phyloP scores from a whole-genome alignment of 2,113 vertebrate genomes.

The Chionomys nivalis region DNA sequence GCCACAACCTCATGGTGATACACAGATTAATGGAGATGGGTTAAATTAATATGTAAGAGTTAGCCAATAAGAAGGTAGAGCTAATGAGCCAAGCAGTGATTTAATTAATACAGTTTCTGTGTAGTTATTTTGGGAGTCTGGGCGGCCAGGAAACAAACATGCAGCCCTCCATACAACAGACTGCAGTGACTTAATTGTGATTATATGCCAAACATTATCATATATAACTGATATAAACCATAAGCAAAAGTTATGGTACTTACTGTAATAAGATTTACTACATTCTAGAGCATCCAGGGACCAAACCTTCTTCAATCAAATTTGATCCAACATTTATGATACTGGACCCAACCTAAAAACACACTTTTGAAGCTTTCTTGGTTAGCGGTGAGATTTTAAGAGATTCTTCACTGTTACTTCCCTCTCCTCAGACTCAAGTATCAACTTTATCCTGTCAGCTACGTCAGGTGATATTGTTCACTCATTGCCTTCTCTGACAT shows the following conservation, averaged over 20 bases:
- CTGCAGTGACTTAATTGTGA: not conserved
- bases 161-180: no score
- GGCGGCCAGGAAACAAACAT: no score
- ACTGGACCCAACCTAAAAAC: fast-evolving
- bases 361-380: not conserved
- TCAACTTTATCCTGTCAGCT: not conserved
- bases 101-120: no score
- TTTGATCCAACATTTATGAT: not conserved
- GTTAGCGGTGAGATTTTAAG: not conserved
- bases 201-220: not conserved
- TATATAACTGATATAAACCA: not conserved
- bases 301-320: not conserved
- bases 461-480: not conserved
- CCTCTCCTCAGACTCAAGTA: not conserved
- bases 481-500: not conserved
- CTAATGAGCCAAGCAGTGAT: no score
- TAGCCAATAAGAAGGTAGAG: no score
- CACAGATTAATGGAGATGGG: no score
- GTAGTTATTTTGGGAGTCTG: no score
- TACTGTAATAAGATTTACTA: not conserved
- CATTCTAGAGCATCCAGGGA: not conserved
- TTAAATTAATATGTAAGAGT: no score
- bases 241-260: not conserved
- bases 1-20: no score
- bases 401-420: not conserved